These are phyloP conservation scores for Rafetus swinhoei DNA, from an alignment of 2,113 vertebrate species.

Conservation along the genomic window DNA sequence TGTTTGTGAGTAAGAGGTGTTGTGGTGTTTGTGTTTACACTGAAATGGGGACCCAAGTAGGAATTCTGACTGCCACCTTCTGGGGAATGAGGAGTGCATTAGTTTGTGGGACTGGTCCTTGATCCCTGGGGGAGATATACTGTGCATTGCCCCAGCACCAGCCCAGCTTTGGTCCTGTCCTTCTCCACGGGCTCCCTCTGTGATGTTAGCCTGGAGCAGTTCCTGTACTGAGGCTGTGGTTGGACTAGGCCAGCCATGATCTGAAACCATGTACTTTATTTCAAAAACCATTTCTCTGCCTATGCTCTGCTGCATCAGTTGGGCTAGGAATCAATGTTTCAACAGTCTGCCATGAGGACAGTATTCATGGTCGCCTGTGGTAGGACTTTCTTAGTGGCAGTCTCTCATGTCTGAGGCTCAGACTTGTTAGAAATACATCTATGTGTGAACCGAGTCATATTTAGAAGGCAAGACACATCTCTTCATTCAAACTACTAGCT, in stretches of 20 bases:
- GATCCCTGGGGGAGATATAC: not conserved
- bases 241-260: not conserved
- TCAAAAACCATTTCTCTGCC: not conserved
- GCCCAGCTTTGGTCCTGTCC: not conserved
- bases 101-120: not conserved
- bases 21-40: not conserved
- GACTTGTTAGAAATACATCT: not conserved
- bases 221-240: accelerated
- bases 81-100: not conserved
- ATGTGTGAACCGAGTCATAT: not conserved
- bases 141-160: not conserved
- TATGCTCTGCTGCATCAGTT: not conserved
- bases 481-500: not conserved
- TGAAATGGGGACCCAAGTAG: not conserved
- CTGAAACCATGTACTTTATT: not conserved
- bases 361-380: not conserved
- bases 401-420: accelerated
- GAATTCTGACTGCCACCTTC: not conserved
- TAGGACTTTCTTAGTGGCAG: not conserved
- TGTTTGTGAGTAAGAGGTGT: not conserved
- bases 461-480: not conserved
- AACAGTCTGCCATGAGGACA: not conserved
- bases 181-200: not conserved
- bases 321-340: not conserved
- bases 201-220: accelerated